These are phyloP conservation scores for Stomatorhinus walkeri DNA, from an alignment of 2,797 vertebrate genomes.

Conservation along the genomic window DNA sequence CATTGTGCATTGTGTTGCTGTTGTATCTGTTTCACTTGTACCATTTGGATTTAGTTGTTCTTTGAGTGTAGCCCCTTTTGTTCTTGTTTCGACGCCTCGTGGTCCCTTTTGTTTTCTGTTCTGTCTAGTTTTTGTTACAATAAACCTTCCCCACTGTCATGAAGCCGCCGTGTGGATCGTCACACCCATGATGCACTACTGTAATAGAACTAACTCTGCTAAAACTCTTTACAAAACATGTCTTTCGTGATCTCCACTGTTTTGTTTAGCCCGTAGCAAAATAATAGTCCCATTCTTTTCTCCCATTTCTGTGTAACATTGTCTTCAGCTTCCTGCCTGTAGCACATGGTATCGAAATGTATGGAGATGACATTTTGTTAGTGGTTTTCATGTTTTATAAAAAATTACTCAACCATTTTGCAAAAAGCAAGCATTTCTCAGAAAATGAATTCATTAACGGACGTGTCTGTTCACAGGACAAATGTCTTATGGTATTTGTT, in stretches of 20 bases:
- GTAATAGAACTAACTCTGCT: background rate
- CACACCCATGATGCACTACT: background rate
- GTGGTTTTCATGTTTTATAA: background rate
- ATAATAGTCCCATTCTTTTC: background rate
- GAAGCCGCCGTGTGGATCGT: background rate
- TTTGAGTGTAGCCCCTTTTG: background rate
- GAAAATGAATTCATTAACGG: background rate
- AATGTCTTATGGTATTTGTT: background rate
- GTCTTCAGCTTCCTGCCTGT: background rate
- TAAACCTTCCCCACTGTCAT: background rate
- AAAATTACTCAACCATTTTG: background rate
- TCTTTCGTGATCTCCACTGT: background rate
- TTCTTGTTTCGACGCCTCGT: background rate
- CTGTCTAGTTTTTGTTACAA: background rate
- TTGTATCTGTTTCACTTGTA: background rate
- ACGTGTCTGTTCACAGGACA: background rate
- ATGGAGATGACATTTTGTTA: background rate
- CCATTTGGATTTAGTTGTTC: background rate
- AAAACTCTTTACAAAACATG: background rate
- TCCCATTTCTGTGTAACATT: background rate
- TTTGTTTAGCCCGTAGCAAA: background rate
- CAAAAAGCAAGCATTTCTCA: background rate
- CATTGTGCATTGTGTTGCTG: background rate
- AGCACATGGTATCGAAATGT: background rate
- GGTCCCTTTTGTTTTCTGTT: background rate